Conservation (phyloP, 2,797 vertebrate species). For the Caiman crocodilus region DNA sequence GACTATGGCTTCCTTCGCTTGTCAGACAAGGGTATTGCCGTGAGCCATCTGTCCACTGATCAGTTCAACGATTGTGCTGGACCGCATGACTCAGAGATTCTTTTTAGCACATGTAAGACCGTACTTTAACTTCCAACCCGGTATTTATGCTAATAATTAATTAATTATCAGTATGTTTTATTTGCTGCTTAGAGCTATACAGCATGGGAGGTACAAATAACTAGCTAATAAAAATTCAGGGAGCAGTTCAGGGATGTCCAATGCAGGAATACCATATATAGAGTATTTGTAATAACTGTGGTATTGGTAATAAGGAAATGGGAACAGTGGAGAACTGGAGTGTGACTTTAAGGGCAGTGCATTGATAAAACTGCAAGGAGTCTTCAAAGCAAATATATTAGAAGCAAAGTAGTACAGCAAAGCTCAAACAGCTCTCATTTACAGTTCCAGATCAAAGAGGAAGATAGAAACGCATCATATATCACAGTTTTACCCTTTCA, state of each 20-base stretch:
- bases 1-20: background rate
- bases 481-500: background rate
- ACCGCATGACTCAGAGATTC: background rate
- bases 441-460: conserved; percentile 1
- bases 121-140: background rate
- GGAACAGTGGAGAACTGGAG: conserved; percentile 12
- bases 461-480: conserved; percentile 24
- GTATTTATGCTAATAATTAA: background rate
- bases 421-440: conserved; percentile 40
- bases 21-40: background rate
- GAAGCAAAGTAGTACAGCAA: conserved; percentile 36
- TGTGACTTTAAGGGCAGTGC: background rate
- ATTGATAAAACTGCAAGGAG: conserved; percentile 10
- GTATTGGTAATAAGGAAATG: background rate
- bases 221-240: background rate
- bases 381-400: conserved; percentile 32
- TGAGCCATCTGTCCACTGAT: background rate
- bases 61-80: background rate
- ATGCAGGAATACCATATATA: background rate
- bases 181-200: background rate
- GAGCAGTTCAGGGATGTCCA: background rate
- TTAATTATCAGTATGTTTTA: background rate
- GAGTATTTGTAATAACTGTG: background rate
- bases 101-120: rapidly evolving
- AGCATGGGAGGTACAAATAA: background rate